Conservation (phyloP, 1,140 invertebrate genomes). For the Goniozus legneri region DNA sequence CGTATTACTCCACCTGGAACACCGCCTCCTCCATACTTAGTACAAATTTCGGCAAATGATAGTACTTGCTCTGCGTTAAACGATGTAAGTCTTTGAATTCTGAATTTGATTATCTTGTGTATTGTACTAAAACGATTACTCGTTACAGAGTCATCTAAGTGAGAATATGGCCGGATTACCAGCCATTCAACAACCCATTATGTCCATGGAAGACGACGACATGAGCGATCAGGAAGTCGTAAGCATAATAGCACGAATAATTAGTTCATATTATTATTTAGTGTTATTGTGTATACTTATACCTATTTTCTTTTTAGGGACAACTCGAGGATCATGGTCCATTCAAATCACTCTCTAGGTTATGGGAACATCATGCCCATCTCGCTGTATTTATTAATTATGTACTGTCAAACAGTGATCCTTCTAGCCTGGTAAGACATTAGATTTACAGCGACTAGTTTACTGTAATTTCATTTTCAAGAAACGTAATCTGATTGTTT, state of each 20-base stretch:
- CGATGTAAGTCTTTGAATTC: slow-evolving; percentile 32
- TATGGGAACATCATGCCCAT: slow-evolving; percentile 75
- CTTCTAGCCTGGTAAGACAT: slow-evolving; percentile 67
- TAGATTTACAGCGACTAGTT: neutral
- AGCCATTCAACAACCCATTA: slow-evolving; percentile 70
- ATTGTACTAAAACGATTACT: neutral
- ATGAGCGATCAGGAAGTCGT: slow-evolving; percentile 79
- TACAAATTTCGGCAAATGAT: slow-evolving; percentile 41
- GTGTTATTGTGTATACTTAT: slow-evolving; percentile 15
- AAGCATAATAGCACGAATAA: slow-evolving; percentile 34
- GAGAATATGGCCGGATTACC: slow-evolving; percentile 40
- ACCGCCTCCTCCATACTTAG: slow-evolving; percentile 78
- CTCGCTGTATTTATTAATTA: slow-evolving; percentile 88
- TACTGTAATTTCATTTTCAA: neutral
- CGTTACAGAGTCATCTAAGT: slow-evolving; percentile 23
- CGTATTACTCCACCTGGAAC: slow-evolving; percentile 75
- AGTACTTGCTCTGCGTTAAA: slow-evolving; percentile 40
- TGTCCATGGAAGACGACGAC: slow-evolving; percentile 94
- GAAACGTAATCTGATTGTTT: neutral
- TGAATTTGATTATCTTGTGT: neutral
- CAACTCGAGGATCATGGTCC: slow-evolving; percentile 75
- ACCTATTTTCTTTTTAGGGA: slow-evolving; percentile 45
- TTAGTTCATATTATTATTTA: neutral
- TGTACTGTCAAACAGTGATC: slow-evolving; percentile 80
- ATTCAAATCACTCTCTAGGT: slow-evolving; percentile 69